phyloP scores from a whole-genome alignment of 1,140 invertebrate species.

The Tyrophagus putrescentiae region DNA sequence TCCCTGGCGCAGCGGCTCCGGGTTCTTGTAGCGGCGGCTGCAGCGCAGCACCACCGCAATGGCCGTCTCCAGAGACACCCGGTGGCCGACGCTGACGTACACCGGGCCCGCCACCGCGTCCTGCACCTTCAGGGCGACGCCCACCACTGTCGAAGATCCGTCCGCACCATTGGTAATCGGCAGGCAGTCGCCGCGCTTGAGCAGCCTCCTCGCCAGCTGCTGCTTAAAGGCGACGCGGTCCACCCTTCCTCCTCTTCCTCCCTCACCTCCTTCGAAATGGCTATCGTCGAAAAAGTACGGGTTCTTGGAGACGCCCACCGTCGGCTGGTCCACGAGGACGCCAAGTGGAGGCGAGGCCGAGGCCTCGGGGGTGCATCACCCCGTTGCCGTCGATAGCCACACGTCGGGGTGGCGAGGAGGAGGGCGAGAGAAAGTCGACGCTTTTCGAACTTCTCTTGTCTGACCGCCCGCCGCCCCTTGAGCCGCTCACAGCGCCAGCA shows the following conservation, averaged over 20 bases:
- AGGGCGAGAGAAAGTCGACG: slow-evolving; percentile 27
- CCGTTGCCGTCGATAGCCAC: slow-evolving; percentile 37
- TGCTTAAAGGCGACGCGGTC: not conserved
- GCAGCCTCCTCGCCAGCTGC: not conserved
- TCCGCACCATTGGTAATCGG: not conserved
- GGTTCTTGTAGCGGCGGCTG: slow-evolving; percentile 33
- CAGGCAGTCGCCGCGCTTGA: slow-evolving; percentile 7
- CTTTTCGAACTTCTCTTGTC: too few species aligned
- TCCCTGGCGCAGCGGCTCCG: slow-evolving; percentile 37
- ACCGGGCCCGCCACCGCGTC: slow-evolving; percentile 33
- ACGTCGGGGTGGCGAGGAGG: slow-evolving; percentile 31
- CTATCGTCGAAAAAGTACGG: slow-evolving; percentile 28
- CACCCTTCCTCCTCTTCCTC: not conserved
- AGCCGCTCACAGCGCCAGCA: too few species aligned
- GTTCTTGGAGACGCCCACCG: slow-evolving; percentile 35
- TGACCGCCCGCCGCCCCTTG: too few species aligned
- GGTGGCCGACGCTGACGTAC: slow-evolving; percentile 37
- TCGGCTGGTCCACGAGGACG: slow-evolving; percentile 31
- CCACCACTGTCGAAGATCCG: not conserved
- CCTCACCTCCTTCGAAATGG: too few species aligned
- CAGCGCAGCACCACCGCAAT: slow-evolving; percentile 32
- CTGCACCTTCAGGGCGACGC: slow-evolving; percentile 27
- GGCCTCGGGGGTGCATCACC: slow-evolving; percentile 33
- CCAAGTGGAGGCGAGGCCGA: slow-evolving; percentile 36
- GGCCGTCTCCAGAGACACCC: slow-evolving; percentile 35